Conservation (phyloP, 2,113 vertebrate species). For the Pogona vitticeps region DNA sequence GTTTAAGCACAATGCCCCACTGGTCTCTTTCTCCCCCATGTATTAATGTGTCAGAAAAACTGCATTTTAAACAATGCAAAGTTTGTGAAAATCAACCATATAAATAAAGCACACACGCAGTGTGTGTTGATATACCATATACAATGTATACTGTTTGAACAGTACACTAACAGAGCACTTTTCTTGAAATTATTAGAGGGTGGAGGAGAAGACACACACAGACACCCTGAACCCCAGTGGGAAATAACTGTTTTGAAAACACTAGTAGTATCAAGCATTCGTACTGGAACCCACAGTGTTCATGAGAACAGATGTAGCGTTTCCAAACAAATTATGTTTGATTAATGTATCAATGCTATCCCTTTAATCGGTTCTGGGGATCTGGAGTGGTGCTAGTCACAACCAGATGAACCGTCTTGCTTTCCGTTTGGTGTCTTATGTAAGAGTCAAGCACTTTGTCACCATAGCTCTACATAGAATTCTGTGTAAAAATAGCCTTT, state of each 20-base stretch:
- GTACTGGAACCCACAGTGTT: background rate
- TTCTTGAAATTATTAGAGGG: background rate
- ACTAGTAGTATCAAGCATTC: background rate
- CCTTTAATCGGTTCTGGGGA: constrained; percentile 70
- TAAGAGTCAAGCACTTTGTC: constrained; percentile 77
- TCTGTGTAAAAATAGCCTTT: constrained; percentile 85
- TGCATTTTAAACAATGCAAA: background rate
- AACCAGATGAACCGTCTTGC: constrained; percentile 76
- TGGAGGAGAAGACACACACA: background rate
- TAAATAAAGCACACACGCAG: background rate
- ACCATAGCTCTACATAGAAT: constrained; percentile 82
- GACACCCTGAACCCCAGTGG: background rate
- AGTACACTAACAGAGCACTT: background rate
- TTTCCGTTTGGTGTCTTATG: constrained; percentile 74
- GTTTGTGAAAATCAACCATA: background rate
- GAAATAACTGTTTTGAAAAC: too few relatives aligned
- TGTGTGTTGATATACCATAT: background rate
- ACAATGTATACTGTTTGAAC: background rate
- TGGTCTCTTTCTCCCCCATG: background rate
- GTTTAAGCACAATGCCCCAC: background rate
- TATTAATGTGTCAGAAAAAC: background rate
- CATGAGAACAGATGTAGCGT: too few relatives aligned
- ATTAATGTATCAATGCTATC: background rate
- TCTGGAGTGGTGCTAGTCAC: constrained; percentile 44
- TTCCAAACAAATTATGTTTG: background rate